Percentiles rank a stretch among this genome's conserved stretches.
These are phyloP conservation scores for Chromis chromis DNA, from an alignment of 2,797 vertebrate genomes.

Conservation along the genomic window DNA sequence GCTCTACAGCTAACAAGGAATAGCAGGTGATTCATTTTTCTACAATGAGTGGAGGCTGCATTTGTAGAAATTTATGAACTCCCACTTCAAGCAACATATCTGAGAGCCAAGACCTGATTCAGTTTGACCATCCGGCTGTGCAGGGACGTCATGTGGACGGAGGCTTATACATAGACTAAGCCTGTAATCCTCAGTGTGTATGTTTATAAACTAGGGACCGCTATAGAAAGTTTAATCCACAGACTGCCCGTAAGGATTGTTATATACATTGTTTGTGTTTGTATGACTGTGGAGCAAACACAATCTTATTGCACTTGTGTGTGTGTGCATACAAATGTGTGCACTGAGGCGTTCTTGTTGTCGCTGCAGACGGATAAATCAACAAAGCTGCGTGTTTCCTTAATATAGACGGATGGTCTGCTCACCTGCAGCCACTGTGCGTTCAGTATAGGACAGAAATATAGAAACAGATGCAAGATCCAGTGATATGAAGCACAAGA, in stretches of 20 bases:
- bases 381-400: not conserved
- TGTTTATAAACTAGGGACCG: slow-evolving; percentile 44
- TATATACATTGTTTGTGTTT: slow-evolving; percentile 25
- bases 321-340: slow-evolving; percentile 4
- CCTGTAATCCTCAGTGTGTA: slow-evolving; percentile 59
- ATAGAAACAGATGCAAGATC: slow-evolving; percentile 13
- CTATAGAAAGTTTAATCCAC: slow-evolving; percentile 58
- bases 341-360: not conserved
- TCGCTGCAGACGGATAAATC: not conserved
- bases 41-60: not conserved
- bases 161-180: slow-evolving; percentile 34
- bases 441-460: slow-evolving; percentile 16
- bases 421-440: slow-evolving; percentile 2
- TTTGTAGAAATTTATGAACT: not conserved
- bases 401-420: not conserved
- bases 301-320: slow-evolving; percentile 27
- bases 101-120: slow-evolving; percentile 4
- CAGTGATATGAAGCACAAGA: not conserved
- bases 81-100: slow-evolving; percentile 10
- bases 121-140: slow-evolving; percentile 17
- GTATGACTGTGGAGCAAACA: slow-evolving; percentile 28
- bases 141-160: slow-evolving; percentile 28
- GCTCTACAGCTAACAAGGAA: too few species aligned
- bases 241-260: slow-evolving; percentile 30
- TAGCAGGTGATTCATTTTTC: too few species aligned